Percentiles rank a stretch among this genome's conserved stretches.
phyloP scores from a whole-genome alignment of 2,113 vertebrate species.

The Mungos mungo region DNA sequence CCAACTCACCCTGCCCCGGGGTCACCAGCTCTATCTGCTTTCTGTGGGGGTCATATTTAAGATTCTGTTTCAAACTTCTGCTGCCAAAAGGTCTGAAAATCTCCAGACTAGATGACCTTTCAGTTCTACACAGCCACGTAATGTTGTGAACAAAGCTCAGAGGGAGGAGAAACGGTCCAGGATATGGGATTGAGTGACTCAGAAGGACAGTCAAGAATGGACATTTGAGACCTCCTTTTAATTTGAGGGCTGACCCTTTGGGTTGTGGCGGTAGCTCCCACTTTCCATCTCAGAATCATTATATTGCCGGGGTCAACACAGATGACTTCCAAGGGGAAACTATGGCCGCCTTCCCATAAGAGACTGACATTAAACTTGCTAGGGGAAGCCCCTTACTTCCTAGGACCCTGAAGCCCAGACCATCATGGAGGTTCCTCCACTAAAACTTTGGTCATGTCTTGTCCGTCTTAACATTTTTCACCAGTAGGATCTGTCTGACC shows the following conservation, averaged over 20 bases:
- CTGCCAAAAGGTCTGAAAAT: background rate
- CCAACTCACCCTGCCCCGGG: no score
- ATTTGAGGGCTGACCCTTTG: background rate
- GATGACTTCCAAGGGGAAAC: background rate
- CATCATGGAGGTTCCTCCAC: background rate
- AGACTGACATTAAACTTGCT: background rate
- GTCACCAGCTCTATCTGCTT: background rate
- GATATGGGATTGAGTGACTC: background rate
- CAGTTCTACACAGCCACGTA: background rate
- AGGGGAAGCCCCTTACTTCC: background rate
- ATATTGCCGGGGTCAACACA: background rate
- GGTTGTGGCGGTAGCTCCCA: background rate
- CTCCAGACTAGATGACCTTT: background rate
- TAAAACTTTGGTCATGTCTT: background rate
- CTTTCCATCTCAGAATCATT: background rate
- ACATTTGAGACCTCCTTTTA: background rate
- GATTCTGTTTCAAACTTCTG: background rate
- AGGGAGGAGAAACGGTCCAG: background rate
- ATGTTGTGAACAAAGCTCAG: background rate
- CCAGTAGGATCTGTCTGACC: constrained; percentile 54
- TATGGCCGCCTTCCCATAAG: background rate
- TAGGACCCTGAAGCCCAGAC: background rate
- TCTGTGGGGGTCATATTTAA: background rate
- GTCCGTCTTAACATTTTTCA: constrained; percentile 24
- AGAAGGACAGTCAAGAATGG: background rate